A percentile compares a stretch with the other conserved stretches of the same genome.
Conservation (phyloP, 2,113 vertebrate genomes). For the Oreochromis tanganicae region DNA sequence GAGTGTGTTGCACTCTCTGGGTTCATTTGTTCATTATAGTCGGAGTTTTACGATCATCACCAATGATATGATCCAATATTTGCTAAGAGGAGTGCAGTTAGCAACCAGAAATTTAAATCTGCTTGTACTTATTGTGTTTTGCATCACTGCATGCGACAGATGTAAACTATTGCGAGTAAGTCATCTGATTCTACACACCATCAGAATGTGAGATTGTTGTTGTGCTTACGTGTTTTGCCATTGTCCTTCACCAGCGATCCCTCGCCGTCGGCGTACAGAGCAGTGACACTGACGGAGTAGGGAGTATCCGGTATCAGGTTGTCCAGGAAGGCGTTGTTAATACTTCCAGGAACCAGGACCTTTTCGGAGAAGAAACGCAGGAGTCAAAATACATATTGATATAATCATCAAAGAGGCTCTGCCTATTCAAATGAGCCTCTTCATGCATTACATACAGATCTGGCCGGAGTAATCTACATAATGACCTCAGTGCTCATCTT, state of each 20-base stretch:
- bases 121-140: neutral
- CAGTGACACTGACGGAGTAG: slow-evolving; percentile 81
- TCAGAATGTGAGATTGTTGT: neutral
- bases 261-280: slow-evolving; percentile 86
- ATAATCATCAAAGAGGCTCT: neutral
- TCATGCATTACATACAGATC: neutral
- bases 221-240: slow-evolving; percentile 85
- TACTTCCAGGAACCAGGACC: slow-evolving; percentile 85
- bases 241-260: slow-evolving; percentile 74
- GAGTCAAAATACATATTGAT: neutral
- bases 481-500: slow-evolving; percentile 57
- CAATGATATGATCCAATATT: neutral
- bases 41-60: neutral
- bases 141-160: neutral
- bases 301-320: slow-evolving; percentile 84
- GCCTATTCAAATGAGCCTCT: neutral
- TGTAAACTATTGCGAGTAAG: neutral
- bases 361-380: slow-evolving; percentile 32
- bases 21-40: neutral
- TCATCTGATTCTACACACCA: neutral
- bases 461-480: slow-evolving; percentile 58
- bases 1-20: neutral
- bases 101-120: neutral
- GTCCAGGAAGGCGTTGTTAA: slow-evolving; percentile 81
- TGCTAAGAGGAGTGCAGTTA: neutral